Conservation (phyloP, 2,888 invertebrate genomes). For the Daptonema setosum region DNA sequence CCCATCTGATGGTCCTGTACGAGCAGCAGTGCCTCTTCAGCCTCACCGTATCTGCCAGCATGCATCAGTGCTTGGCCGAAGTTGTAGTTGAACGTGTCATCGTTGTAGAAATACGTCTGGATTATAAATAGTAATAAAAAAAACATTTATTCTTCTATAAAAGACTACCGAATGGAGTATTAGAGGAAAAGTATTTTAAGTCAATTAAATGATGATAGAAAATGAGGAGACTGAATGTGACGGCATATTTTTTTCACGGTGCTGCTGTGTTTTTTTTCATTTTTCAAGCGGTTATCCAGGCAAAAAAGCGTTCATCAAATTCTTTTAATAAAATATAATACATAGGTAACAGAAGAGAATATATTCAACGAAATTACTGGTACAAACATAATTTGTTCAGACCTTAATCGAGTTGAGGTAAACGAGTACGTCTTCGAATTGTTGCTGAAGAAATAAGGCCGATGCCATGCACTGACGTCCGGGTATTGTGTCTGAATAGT, state of each 20-base stretch:
- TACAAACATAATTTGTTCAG: conserved; percentile 4
- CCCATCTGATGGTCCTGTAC: neutral
- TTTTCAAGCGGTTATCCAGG: too few species aligned
- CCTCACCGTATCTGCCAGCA: conserved; percentile 74
- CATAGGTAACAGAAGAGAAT: too few species aligned
- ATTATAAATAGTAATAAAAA: conserved; percentile 4
- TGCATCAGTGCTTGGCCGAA: conserved; percentile 69
- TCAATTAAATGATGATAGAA: too few species aligned
- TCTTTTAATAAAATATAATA: too few species aligned
- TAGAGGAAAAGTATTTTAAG: too few species aligned
- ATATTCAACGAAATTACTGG: too few species aligned
- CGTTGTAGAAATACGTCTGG: conserved; percentile 65
- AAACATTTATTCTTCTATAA: neutral
- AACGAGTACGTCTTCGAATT: conserved; percentile 84
- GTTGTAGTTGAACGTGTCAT: conserved; percentile 67
- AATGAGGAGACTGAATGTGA: too few species aligned
- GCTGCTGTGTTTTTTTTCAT: too few species aligned
- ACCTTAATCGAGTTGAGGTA: conserved; percentile 81
- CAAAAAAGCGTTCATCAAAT: too few species aligned
- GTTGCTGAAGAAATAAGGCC: conserved; percentile 72
- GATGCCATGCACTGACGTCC: conserved; percentile 94
- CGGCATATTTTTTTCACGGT: too few species aligned
- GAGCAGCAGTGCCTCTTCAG: conserved; percentile 49
- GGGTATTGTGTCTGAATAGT: conserved; percentile 53
- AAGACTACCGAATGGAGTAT: too few species aligned